Evolutionary conservation across 2,888 invertebrate species (phyloP).

Genomic region (Romanomermis culicivorax): DNA sequence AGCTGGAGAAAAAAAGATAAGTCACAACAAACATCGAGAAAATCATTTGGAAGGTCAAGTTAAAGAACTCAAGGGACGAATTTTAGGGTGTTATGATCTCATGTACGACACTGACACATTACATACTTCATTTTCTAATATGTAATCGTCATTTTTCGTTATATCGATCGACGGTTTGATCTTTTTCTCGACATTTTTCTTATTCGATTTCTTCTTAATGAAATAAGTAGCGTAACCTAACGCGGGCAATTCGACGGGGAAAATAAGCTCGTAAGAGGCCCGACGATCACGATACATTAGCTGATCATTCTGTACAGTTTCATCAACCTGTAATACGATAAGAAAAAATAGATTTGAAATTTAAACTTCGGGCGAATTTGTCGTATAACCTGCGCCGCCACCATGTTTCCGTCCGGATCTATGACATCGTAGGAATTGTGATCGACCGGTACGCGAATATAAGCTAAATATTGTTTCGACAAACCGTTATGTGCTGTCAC

Average conservation of each 20-base stretch:
- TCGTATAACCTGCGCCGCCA: conserved; percentile 12
- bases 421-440: conserved; percentile 11
- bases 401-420: conserved; percentile 10
- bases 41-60: too few relatives aligned
- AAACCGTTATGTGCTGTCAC: conserved; percentile 21
- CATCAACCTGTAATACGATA: not conserved
- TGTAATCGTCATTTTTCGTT: too few relatives aligned
- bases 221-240: conserved; percentile 18
- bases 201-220: not conserved
- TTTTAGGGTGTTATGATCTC: too few relatives aligned
- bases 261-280: conserved; percentile 14
- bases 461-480: conserved; percentile 9
- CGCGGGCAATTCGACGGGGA: conserved; percentile 13
- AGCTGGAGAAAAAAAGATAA: too few relatives aligned
- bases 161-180: too few relatives aligned
- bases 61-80: too few relatives aligned
- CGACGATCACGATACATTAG: not conserved
- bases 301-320: not conserved
- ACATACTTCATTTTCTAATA: too few relatives aligned
- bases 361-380: not conserved
- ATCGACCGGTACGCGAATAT: conserved; percentile 16
- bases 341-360: not conserved
- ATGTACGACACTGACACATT: too few relatives aligned
- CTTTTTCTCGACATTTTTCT: too few relatives aligned
- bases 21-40: too few relatives aligned